Conservation (phyloP, 30 jellyfish, hydroid and myxozoan genomes). For the Turritopsis rubra region DNA sequence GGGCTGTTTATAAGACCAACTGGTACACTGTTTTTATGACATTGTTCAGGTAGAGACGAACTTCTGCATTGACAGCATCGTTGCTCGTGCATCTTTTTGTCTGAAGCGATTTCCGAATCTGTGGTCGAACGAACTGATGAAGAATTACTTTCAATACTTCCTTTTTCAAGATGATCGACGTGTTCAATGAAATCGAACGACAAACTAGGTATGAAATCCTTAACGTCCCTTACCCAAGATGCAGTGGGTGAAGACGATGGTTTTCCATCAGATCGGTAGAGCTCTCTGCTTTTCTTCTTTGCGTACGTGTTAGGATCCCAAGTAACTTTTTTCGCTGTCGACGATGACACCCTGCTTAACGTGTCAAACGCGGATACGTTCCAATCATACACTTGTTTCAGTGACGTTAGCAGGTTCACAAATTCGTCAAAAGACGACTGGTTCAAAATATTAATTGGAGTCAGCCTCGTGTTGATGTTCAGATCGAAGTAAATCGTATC, state of each 20-base stretch:
- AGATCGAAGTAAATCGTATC: slow-evolving; percentile 6
- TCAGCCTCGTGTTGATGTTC: slow-evolving; percentile 7
- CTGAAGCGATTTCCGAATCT: not conserved
- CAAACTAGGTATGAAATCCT: slow-evolving; percentile 9
- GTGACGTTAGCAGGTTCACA: not conserved
- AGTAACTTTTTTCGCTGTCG: not conserved
- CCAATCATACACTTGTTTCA: not conserved
- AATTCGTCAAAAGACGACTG: not conserved
- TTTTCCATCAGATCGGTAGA: not conserved
- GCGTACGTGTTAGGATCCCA: slow-evolving; percentile 13
- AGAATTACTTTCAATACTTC: not conserved
- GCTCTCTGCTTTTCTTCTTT: not conserved
- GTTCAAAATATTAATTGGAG: not conserved
- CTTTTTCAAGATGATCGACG: not conserved
- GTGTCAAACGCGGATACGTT: not conserved
- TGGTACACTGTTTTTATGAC: not conserved
- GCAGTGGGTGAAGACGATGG: not conserved
- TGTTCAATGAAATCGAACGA: not conserved
- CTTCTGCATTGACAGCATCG: not conserved
- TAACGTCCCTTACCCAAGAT: not conserved
- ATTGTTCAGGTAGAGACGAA: not conserved
- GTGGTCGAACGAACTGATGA: not conserved
- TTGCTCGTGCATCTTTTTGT: not conserved
- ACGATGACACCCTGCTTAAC: not conserved
- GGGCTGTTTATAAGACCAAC: not conserved